Conservation (phyloP, 2,113 vertebrate genomes). For the Scatophagus argus region DNA sequence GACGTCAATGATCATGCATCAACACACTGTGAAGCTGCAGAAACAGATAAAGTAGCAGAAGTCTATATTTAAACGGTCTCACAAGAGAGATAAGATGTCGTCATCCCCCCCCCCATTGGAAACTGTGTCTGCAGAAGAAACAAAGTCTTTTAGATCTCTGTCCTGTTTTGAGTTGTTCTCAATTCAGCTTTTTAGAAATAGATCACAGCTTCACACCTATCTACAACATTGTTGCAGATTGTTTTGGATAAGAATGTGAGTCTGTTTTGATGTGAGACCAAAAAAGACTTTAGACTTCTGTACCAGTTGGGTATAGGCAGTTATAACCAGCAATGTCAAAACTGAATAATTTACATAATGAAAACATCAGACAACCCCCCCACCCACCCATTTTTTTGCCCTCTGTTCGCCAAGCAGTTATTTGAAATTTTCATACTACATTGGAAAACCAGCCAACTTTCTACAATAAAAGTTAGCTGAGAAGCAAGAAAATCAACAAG, state of each 20-base stretch:
- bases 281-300: background rate
- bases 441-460: background rate
- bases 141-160: conserved; percentile 37
- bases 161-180: conserved; percentile 19
- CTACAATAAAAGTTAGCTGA: conserved; percentile 7
- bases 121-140: conserved; percentile 48
- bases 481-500: conserved; percentile 11
- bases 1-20: conserved; percentile 30
- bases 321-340: conserved; percentile 57
- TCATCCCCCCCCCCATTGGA: conserved; percentile 47
- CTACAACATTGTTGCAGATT: conserved; percentile 17
- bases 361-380: conserved; percentile 51
- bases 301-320: conserved; percentile 29
- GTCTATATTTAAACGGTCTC: conserved; percentile 75
- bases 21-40: conserved; percentile 29
- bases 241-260: conserved; percentile 11
- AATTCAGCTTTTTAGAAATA: conserved; percentile 26
- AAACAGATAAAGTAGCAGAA: conserved; percentile 55
- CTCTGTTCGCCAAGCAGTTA: conserved; percentile 39
- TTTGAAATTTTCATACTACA: background rate
- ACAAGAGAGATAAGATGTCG: conserved; percentile 57
- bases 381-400: too few relatives aligned
- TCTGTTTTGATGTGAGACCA: conserved; percentile 18
- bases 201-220: conserved; percentile 28
- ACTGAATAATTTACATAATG: conserved; percentile 63